phyloP scores from a whole-genome alignment of 2,888 invertebrate species.

The Lamproptera curius region DNA sequence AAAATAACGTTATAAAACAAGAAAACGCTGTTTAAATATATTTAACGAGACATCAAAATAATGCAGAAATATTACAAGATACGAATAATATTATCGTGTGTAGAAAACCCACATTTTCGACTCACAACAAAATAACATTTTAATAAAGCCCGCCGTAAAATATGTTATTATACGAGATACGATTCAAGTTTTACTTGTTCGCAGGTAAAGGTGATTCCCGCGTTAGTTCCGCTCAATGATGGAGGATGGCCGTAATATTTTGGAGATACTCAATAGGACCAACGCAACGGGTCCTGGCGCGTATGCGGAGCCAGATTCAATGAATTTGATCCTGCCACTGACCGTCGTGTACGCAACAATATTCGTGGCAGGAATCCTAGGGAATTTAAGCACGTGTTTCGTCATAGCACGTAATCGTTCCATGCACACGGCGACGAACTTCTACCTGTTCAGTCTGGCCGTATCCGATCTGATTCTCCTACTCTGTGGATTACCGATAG shows the following conservation, averaged over 20 bases:
- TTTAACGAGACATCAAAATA: too few relatives aligned
- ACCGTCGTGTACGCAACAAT: conserved; percentile 83
- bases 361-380: conserved; percentile 85
- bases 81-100: too few relatives aligned
- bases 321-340: conserved; percentile 81
- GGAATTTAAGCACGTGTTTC: conserved; percentile 88
- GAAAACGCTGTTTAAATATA: too few relatives aligned
- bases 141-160: not conserved
- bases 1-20: too few relatives aligned
- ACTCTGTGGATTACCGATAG: conserved; percentile 87
- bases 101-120: too few relatives aligned
- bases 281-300: conserved; percentile 42
- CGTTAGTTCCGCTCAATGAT: conserved; percentile 35
- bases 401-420: conserved; percentile 86
- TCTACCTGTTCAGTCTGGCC: conserved; percentile 88
- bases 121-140: not conserved
- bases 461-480: conserved; percentile 86
- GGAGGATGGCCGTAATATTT: conserved; percentile 43
- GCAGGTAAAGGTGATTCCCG: conserved; percentile 45
- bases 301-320: conserved; percentile 67
- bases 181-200: conserved; percentile 34
- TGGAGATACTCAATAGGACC: conserved; percentile 43
- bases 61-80: too few relatives aligned
- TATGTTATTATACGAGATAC: not conserved
- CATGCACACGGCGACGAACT: conserved; percentile 92